These are phyloP conservation scores for Brenthis hecate DNA, from an alignment of 2,888 invertebrate genomes.

Conservation along the genomic window DNA sequence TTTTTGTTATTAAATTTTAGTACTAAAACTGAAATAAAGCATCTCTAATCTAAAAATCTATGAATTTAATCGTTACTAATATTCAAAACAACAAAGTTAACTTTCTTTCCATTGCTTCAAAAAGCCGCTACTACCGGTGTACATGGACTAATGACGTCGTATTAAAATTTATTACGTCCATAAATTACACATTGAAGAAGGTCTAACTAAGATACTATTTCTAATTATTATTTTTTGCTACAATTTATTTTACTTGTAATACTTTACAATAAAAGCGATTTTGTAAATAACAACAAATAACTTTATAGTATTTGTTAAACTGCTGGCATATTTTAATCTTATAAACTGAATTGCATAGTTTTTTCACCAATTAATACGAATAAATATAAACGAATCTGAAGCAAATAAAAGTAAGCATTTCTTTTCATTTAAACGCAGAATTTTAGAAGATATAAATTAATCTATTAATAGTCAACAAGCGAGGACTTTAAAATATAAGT, in stretches of 20 bases:
- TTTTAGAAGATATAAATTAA: too few relatives aligned
- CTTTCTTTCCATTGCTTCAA: constrained; percentile 18
- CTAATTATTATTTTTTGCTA: constrained; percentile 7
- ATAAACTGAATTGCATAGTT: too few relatives aligned
- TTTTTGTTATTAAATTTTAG: too few relatives aligned
- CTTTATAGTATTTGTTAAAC: background rate
- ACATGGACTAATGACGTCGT: constrained; percentile 19
- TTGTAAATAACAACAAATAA: background rate
- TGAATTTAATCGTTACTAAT: background rate
- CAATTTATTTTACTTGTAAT: constrained; percentile 8
- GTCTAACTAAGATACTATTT: constrained; percentile 9
- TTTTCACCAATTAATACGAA: too few relatives aligned
- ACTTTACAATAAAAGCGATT: background rate
- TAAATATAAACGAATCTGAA: too few relatives aligned
- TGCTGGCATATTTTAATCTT: too few relatives aligned
- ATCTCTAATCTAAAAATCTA: too few relatives aligned
- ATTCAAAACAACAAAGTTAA: constrained; percentile 14
- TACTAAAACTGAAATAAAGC: too few relatives aligned
- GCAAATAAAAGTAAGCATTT: too few relatives aligned
- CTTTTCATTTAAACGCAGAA: too few relatives aligned
- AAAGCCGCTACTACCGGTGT: constrained; percentile 15
- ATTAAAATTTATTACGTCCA: constrained; percentile 21
- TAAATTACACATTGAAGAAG: constrained; percentile 22
- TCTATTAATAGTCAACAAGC: too few relatives aligned
- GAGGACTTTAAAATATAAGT: too few relatives aligned